A percentile compares a stretch with the other conserved stretches of the same genome.
These are phyloP conservation scores for Dissostichus mawsoni DNA, from an alignment of 2,113 vertebrate species.

Conservation along the genomic window DNA sequence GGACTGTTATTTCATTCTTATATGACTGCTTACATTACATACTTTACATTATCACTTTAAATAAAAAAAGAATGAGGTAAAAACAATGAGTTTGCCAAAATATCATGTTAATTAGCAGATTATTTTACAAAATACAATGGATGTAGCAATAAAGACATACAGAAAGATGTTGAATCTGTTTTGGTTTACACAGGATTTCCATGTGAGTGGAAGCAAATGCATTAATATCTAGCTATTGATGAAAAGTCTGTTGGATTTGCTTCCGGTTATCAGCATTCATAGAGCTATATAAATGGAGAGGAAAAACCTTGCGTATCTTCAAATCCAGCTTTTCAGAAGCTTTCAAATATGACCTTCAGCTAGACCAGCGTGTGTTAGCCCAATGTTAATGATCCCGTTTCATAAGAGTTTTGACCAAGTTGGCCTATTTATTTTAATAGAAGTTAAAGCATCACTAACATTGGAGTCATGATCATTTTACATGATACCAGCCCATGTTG, in stretches of 20 bases:
- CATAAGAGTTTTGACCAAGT: background rate
- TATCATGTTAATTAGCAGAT: background rate
- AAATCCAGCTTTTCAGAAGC: background rate
- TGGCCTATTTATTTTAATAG: background rate
- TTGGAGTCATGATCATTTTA: background rate
- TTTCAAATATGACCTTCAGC: slow-evolving; percentile 11
- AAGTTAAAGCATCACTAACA: background rate
- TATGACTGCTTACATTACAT: background rate
- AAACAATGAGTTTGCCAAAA: background rate
- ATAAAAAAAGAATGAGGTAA: background rate
- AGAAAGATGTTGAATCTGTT: background rate
- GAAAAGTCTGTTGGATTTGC: background rate
- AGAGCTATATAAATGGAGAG: background rate
- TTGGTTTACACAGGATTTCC: background rate
- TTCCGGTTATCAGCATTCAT: background rate
- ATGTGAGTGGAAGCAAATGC: background rate
- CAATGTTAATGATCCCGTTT: slow-evolving; percentile 1
- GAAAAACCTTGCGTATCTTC: background rate
- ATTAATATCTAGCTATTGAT: background rate
- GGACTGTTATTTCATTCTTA: background rate
- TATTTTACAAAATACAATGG: background rate
- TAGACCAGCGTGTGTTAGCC: background rate
- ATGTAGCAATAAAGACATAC: too few species aligned
- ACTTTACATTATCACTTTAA: too few species aligned
- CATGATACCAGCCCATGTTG: background rate